Base-by-base conservation (phyloP, 2,888 invertebrate species). In the Cryptops parisi region DNA sequence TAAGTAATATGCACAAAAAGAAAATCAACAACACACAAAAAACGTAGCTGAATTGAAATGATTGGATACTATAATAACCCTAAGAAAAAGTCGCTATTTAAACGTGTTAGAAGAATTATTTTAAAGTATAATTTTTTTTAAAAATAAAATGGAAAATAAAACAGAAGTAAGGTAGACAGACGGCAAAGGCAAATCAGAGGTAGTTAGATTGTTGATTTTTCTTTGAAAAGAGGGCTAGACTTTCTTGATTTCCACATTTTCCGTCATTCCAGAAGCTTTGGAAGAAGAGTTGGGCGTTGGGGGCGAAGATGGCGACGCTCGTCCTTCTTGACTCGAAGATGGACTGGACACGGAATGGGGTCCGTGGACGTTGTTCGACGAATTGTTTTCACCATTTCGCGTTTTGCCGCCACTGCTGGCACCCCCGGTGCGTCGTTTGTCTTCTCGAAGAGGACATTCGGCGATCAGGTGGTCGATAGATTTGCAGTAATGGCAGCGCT, bases 401-500 rank as follows among this genome's bases (percentile, higher is more conserved):
- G 60, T 60, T 59, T 15, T 54, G 19, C 25, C 23, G 43, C 44
- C 44, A 33, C 38, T 24, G 43, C 23, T 45, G 44, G 22, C n/a
- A n/a, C n/a, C n/a, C n/a, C n/a, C n/a, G n/a, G n/a, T n/a, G 17
- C n/a, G 5, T 41, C 27, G 25, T 26, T 54, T 56, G 23, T 52
- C 55, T 9, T 66, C 64, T 59, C 78, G 75, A 23, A 75, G 71
- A 21, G 90, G 88, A 69, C 91, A 91, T 66, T 90, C 87, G 25
- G 87, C 89, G 57, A 90, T 84, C 54, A 91, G 76, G 71, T 91
- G 91, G 63, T 84, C 85, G 62, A 83, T 82, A 61, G 84, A 80
- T 68, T 87, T 88, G 71, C 90, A 91, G 67, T 81, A 79, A 72
- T 91, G 89, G 71, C 91, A 91, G 64, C 85, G 77, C 73, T 90